Conservation (phyloP, 2,888 invertebrate species). For the Dusona sp. region DNA sequence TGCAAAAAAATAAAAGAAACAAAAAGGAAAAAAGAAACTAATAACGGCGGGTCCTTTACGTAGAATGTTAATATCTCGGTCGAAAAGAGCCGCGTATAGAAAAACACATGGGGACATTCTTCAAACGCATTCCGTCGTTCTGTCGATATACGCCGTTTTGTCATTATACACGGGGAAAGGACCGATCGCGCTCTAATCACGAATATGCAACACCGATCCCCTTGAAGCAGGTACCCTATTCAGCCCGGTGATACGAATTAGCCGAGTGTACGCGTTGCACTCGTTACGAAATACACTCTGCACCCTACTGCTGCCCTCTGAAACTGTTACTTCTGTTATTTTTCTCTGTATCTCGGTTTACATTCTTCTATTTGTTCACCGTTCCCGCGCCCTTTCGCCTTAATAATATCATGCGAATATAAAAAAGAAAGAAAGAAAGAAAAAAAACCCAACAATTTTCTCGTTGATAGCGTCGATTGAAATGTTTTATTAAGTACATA, state of each 20-base stretch:
- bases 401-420: not conserved
- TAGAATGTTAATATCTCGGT: constrained; percentile 15
- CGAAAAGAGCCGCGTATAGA: constrained; percentile 34
- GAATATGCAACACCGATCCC: constrained; percentile 11
- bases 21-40: constrained; percentile 3
- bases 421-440: not conserved
- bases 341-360: not conserved
- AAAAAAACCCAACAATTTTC: constrained; percentile 17
- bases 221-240: not conserved
- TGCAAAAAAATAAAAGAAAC: not conserved
- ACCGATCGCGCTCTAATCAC: constrained; percentile 11
- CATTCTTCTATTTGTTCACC: not conserved
- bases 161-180: not conserved
- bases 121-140: constrained; percentile 5
- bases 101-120: constrained; percentile 46
- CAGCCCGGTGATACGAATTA: constrained; percentile 39
- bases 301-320: not conserved
- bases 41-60: constrained; percentile 14
- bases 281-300: not conserved
- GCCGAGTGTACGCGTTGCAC: not conserved
- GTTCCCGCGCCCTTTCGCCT: not conserved
- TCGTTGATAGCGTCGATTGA: constrained; percentile 44
- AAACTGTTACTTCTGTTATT: not conserved
- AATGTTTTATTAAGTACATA: constrained; percentile 48
- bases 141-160: not conserved